Percentiles rank a stretch among this genome's conserved stretches.
These are phyloP conservation scores for Lichenostomus cassidix DNA, from an alignment of 2,113 vertebrate genomes.

Conservation along the genomic window DNA sequence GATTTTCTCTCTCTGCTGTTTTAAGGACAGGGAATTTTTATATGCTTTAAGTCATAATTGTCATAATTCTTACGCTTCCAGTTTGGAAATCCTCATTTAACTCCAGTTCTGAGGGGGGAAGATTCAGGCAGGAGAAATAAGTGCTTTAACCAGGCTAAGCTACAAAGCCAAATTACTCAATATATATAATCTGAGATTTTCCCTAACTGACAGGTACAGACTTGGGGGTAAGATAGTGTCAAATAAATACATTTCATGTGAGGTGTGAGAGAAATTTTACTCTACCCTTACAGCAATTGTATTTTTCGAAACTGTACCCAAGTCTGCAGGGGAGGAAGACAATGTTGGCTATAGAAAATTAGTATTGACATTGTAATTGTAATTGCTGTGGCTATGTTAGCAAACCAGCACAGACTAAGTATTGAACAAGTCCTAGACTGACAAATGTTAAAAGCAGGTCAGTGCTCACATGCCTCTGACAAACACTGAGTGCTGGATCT, in stretches of 20 bases:
- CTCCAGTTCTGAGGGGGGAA: background rate
- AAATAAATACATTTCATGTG: background rate
- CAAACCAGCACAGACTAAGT: background rate
- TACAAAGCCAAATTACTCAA: constrained; percentile 13
- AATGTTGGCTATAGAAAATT: background rate
- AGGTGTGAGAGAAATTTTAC: background rate
- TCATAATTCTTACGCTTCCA: background rate
- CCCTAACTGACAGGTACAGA: background rate
- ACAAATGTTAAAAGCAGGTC: background rate
- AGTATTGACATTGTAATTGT: background rate
- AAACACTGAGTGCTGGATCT: background rate
- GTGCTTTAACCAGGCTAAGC: background rate
- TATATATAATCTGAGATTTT: constrained; percentile 19
- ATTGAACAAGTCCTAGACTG: background rate
- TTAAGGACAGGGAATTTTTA: background rate
- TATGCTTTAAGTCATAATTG: background rate
- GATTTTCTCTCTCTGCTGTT: fast-evolving
- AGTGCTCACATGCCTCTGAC: background rate
- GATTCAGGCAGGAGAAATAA: background rate
- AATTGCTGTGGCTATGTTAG: background rate
- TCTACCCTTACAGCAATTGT: background rate
- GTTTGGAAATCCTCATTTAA: background rate
- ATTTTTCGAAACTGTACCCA: background rate
- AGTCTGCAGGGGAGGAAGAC: background rate
- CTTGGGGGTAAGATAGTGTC: background rate